Base-by-base conservation (phyloP, 2,888 invertebrate species). In the Heteromyza rotundicornis region DNA sequence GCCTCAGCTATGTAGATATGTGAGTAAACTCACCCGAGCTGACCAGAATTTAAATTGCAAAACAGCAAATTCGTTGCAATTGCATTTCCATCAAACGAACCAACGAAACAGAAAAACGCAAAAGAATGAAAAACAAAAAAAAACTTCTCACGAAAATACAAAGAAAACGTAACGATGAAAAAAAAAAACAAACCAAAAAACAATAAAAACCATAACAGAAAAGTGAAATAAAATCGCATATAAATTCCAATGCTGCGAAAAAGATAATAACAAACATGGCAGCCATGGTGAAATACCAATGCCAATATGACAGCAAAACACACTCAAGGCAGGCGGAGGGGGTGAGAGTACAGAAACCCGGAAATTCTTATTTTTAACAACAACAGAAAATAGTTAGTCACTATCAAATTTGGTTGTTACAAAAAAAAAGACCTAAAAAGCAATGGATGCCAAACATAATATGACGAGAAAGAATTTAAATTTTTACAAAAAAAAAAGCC, bases 41-140 rank as follows among this genome's bases (percentile, higher is more conserved):
- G 47, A 47, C 47, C 47, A 47, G 47, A 17, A 47, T 20, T 20
- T 19, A 17, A 47, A 40, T 40, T 40, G 47, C 47, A 47, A 47
- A 47, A 19, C 17, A 47, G 47, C 47, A 20, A 47, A 19, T 19
- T 47, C 14, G 47, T 47, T 47, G 47, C 40, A 47, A 3, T 19
- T 20, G 20, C 20, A 7, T 20, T 19, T 47, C 5, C n/a, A n/a
- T n/a, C n/a, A n/a, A n/a, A n/a, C n/a, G n/a, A n/a, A n/a, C n/a
- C n/a, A n/a, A n/a, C n/a, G n/a, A n/a, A n/a, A n/a, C n/a, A 3
- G n/a, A 7, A 40, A 7, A 40, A 3, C 47, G 47, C 20, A 5
- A 20, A 19, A n/a, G n/a, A n/a, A n/a, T n/a, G n/a, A n/a, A n/a
- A n/a, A n/a, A n/a, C n/a, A n/a, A n/a, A n/a, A 14, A 2, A 47